Evolutionary conservation across 2,113 vertebrate species (phyloP).

Genomic region (Perognathus longimembris): DNA sequence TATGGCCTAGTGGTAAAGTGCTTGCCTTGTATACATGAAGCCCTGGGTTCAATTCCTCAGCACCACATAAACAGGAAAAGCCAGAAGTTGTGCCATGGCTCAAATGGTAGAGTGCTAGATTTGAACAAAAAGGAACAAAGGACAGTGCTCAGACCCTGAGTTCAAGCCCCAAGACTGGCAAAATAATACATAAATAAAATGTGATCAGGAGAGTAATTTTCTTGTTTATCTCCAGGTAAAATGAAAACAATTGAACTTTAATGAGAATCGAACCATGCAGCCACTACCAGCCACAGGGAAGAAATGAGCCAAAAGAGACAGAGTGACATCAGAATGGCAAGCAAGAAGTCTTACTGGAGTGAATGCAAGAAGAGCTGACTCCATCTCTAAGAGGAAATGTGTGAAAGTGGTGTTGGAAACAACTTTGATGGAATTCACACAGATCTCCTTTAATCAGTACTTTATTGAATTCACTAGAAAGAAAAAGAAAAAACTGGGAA

Average conservation of each 20-base stretch:
- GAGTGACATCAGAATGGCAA: not conserved
- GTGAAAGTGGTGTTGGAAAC: not conserved
- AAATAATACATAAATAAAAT: too few relatives aligned
- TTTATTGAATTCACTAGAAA: not conserved
- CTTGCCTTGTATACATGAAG: too few relatives aligned
- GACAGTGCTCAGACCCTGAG: too few relatives aligned
- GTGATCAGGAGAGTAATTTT: not conserved
- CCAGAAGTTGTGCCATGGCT: too few relatives aligned
- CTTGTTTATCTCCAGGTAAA: not conserved
- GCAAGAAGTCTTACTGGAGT: not conserved
- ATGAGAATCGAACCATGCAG: not conserved
- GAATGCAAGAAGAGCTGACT: not conserved
- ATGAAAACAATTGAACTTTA: slow-evolving; percentile 15
- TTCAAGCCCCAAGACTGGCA: too few relatives aligned
- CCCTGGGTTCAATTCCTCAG: too few relatives aligned
- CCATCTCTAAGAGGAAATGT: not conserved
- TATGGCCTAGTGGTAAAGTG: too few relatives aligned
- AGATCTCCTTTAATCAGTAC: not conserved
- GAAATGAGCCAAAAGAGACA: not conserved
- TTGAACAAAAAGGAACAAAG: too few relatives aligned
- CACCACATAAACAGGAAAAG: too few relatives aligned
- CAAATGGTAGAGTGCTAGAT: too few relatives aligned
- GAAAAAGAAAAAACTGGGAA: not conserved
- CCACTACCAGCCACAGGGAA: not conserved
- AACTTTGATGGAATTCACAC: not conserved